phyloP scores from a whole-genome alignment of 2,888 invertebrate genomes.

The Agrochola lota region DNA sequence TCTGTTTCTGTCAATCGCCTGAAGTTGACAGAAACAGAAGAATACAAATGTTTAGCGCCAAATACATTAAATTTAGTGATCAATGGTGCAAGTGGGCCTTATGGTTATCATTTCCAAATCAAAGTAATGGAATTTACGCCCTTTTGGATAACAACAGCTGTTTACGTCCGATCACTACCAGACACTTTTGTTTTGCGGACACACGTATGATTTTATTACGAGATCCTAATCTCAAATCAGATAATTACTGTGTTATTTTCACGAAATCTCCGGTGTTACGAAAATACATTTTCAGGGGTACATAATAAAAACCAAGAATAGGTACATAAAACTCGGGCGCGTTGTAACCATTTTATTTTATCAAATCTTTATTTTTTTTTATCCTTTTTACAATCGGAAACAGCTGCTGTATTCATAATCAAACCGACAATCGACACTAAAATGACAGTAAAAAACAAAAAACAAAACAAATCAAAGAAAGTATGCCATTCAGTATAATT shows the following conservation, averaged over 20 bases:
- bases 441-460: not conserved
- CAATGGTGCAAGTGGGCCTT: not conserved
- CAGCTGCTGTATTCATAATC: not conserved
- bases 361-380: not conserved
- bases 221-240: constrained; percentile 57
- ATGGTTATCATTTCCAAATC: not conserved
- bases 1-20: not conserved
- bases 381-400: no score
- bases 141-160: not conserved
- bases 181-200: constrained; percentile 55
- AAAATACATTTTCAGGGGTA: constrained; percentile 8
- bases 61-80: not conserved
- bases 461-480: constrained; percentile 33
- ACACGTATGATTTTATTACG: constrained; percentile 40
- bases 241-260: constrained; percentile 46
- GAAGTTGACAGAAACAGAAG: not conserved
- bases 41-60: not conserved
- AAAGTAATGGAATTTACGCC: constrained; percentile 21
- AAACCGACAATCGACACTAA: not conserved
- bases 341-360: no score
- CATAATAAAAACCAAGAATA: not conserved
- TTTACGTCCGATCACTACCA: constrained; percentile 42
- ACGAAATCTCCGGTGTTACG: constrained; percentile 24
- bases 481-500: constrained; percentile 27
- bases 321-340: not conserved